These are phyloP conservation scores for Argyresthia goedartella DNA, from an alignment of 2,888 invertebrate genomes.

Conservation along the genomic window DNA sequence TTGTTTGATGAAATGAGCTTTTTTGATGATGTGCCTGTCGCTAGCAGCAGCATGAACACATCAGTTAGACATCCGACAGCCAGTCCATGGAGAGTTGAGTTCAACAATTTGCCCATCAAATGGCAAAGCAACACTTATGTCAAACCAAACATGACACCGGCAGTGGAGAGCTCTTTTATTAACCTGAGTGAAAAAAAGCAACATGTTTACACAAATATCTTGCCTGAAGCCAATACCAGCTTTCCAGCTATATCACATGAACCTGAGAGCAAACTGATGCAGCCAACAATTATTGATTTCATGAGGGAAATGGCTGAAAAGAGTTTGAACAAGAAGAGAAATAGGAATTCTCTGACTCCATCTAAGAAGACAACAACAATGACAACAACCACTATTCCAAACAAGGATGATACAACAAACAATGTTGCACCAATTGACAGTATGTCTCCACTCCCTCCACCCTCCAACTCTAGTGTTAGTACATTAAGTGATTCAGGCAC, in stretches of 20 bases:
- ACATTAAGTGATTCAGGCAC: slow-evolving; percentile 14
- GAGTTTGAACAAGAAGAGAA: slow-evolving; percentile 40
- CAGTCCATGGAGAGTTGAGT: slow-evolving; percentile 62
- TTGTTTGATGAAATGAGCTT: slow-evolving; percentile 44
- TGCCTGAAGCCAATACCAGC: slow-evolving; percentile 27
- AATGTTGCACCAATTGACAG: neutral
- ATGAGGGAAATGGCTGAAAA: slow-evolving; percentile 50
- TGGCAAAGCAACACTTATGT: slow-evolving; percentile 58
- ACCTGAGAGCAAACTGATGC: slow-evolving; percentile 47
- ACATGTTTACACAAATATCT: slow-evolving; percentile 55
- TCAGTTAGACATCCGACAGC: slow-evolving; percentile 42
- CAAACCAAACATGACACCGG: slow-evolving; percentile 63
- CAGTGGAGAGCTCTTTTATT: slow-evolving; percentile 55
- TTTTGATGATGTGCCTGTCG: slow-evolving; percentile 55
- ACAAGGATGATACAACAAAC: slow-evolving; percentile 12
- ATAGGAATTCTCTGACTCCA: slow-evolving; percentile 29
- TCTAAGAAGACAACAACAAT: slow-evolving; percentile 27
- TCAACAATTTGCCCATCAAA: slow-evolving; percentile 48
- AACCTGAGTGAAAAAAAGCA: slow-evolving; percentile 43
- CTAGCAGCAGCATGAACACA: slow-evolving; percentile 54
- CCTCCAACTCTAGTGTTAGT: slow-evolving; percentile 1
- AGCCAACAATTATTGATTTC: slow-evolving; percentile 45
- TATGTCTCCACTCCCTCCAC: neutral
- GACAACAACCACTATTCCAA: slow-evolving; percentile 14
- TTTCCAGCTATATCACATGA: slow-evolving; percentile 27